phyloP scores from a whole-genome alignment of 2,888 invertebrate species.

The Hipparchia sbordonii region DNA sequence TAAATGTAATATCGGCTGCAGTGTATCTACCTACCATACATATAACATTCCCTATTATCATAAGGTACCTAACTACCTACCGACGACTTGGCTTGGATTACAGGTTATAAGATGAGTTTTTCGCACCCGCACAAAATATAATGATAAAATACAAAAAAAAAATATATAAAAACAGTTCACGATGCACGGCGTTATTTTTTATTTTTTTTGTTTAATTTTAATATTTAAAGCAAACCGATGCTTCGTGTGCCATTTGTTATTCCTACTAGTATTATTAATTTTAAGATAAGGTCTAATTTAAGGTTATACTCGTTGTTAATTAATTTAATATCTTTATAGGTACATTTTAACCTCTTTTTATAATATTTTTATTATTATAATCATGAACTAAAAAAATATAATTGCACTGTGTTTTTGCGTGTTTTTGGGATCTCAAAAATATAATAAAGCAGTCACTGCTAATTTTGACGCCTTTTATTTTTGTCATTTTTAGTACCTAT shows the following conservation, averaged over 20 bases:
- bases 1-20: too few species aligned
- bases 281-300: slow-evolving; percentile 19
- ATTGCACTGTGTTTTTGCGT: slow-evolving; percentile 79
- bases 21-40: too few species aligned
- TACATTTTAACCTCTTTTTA: slow-evolving; percentile 35
- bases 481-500: too few species aligned
- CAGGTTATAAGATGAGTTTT: slow-evolving; percentile 52
- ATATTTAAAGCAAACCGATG: slow-evolving; percentile 65
- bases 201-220: slow-evolving; percentile 40
- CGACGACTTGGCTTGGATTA: slow-evolving; percentile 57
- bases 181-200: slow-evolving; percentile 46
- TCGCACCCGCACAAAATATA: slow-evolving; percentile 59
- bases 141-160: slow-evolving; percentile 62
- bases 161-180: slow-evolving; percentile 49
- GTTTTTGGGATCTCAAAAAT: slow-evolving; percentile 83
- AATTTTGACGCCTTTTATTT: slow-evolving; percentile 43
- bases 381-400: slow-evolving; percentile 43
- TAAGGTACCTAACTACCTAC: neutral
- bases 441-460: slow-evolving; percentile 71
- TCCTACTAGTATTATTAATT: slow-evolving; percentile 8
- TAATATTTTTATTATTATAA: slow-evolving; percentile 48
- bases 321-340: slow-evolving; percentile 16
- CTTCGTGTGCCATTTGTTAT: slow-evolving; percentile 73
- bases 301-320: slow-evolving; percentile 25
- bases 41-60: too few species aligned